Base-by-base conservation (phyloP, 2,888 invertebrate species). In the Harmothoe impar region DNA sequence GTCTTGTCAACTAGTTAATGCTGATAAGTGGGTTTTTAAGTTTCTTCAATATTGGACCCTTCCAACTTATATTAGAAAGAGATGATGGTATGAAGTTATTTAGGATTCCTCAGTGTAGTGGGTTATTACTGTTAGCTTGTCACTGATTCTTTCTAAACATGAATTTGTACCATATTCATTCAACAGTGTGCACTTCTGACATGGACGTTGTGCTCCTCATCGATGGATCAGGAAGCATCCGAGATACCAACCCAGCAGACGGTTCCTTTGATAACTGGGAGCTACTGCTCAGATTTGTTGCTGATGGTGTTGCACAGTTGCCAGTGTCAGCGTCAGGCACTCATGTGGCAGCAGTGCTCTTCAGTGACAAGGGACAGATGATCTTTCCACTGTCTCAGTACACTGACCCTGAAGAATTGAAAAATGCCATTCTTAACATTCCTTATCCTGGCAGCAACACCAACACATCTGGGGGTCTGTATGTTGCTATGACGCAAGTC, bases 191-290 rank as follows among this genome's bases (percentile, higher is more conserved):
- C 25, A 12, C 12, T 1, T 10, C 51, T 51, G 51, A 85, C 29
- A 5, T 85, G n/a, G 91, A 91, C 29, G n/a, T 91, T 20, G 90
- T 85, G 0, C 91, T 91, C 81, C 89, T 91, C n/a, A 56, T 91
- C 15, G 91, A 91, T 72, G 91, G 91, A 62, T 91, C 91, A 0
- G 91, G 91, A 15, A 91, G 91, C 54, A 91, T 91, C 62, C 33
- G 85, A 23, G 90, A 90, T 35, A n/a, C 51, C 7, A 91, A 91
- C 54, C 91, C 91, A 51, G 15, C 43, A 23, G 91, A 91, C 54
- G 51, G 52, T 17, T 88, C 88, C 81, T 89, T n/a, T 85, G 88
- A 85, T 56, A 89, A 89, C 54, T 89, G 89, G 89, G n/a, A 62
- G 0, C 89, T 91, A 29, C 77, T 91, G 56, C 54, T 56, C 1